phyloP scores from a whole-genome alignment of 2,888 invertebrate species.

The Diarsia brunnea region DNA sequence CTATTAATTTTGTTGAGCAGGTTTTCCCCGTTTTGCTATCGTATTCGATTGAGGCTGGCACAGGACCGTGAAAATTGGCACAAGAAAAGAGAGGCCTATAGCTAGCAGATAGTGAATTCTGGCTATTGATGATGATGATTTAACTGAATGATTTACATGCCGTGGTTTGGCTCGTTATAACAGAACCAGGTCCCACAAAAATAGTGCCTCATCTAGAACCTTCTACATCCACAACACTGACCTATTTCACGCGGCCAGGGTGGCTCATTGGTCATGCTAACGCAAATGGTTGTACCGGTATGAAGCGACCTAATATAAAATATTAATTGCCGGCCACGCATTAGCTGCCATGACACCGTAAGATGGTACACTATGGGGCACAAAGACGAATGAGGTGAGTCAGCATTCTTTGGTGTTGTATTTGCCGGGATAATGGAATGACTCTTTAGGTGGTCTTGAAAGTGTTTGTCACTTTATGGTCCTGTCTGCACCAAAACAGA shows the following conservation, averaged over 20 bases:
- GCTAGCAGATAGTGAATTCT: too few relatives aligned
- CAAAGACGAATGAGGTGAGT: slow-evolving; percentile 3
- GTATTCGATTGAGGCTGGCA: too few relatives aligned
- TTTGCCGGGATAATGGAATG: slow-evolving; percentile 4
- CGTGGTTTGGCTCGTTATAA: background rate
- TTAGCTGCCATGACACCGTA: slow-evolving; percentile 15
- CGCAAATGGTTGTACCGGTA: slow-evolving; percentile 63
- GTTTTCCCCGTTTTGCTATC: too few relatives aligned
- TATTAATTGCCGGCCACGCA: slow-evolving; percentile 52
- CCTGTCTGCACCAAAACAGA: too few relatives aligned
- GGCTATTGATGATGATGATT: too few relatives aligned
- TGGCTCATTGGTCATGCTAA: slow-evolving; percentile 67
- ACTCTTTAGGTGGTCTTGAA: background rate
- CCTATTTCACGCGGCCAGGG: slow-evolving; percentile 51
- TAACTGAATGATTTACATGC: too few relatives aligned
- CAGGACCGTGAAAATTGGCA: too few relatives aligned
- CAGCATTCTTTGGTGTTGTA: slow-evolving; percentile 7
- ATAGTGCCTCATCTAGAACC: slow-evolving; percentile 30
- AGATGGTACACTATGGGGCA: slow-evolving; percentile 6
- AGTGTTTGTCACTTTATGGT: too few relatives aligned
- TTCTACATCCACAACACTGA: slow-evolving; percentile 34
- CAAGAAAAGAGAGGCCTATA: too few relatives aligned
- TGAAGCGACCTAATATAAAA: slow-evolving; percentile 64
- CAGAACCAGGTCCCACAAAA: background rate
- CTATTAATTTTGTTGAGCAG: too few relatives aligned